Percentiles rank a stretch among this genome's conserved stretches.
Conservation (phyloP, 1,140 invertebrate species). For the Zeugodacus cucurbitae region DNA sequence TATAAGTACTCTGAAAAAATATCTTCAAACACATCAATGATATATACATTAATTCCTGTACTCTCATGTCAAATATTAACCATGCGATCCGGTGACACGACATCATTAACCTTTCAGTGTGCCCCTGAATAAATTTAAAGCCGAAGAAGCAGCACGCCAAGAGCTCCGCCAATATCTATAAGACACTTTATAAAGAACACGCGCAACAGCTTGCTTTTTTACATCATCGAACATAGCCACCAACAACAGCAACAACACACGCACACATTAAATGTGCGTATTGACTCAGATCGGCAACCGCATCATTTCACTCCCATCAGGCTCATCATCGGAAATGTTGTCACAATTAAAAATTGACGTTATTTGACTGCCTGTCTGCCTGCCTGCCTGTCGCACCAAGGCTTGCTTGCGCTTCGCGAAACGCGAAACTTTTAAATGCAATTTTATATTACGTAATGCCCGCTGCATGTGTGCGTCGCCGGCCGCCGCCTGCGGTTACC, state of each 20-base stretch:
- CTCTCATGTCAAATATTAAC: not conserved
- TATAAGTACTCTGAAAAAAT: no score
- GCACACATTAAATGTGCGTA: no score
- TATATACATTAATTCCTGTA: not conserved
- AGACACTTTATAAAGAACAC: not conserved
- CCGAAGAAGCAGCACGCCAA: not conserved
- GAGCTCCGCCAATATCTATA: not conserved
- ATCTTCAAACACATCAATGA: not conserved
- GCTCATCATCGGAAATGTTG: not conserved
- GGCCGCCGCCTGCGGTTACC: not conserved
- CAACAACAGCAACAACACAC: not conserved
- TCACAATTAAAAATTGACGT: not conserved
- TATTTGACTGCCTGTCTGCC: not conserved
- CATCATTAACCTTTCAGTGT: not conserved
- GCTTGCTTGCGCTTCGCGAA: no score
- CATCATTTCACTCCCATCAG: not conserved
- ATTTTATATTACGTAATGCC: not conserved
- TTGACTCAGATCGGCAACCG: not conserved
- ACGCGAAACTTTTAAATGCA: not conserved
- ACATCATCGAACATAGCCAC: not conserved
- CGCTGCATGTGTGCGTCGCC: not conserved
- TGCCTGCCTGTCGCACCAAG: not conserved
- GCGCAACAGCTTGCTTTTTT: not conserved
- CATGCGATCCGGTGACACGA: not conserved
- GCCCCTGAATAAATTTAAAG: not conserved